These are phyloP conservation scores for Scytalopus superciliaris DNA, from an alignment of 2,113 vertebrate species.

Conservation along the genomic window DNA sequence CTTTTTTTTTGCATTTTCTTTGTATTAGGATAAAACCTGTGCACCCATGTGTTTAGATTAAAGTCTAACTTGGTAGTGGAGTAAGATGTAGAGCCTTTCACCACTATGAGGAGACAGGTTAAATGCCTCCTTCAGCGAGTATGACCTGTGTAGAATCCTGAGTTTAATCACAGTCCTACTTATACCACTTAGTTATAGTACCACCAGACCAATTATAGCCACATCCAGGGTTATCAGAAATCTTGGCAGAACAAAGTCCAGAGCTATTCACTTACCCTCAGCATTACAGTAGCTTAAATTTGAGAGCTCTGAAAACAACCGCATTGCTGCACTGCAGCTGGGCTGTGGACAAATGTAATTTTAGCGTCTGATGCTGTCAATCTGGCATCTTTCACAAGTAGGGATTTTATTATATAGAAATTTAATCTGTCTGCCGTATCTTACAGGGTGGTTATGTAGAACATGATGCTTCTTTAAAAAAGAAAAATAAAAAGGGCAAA, in stretches of 20 bases:
- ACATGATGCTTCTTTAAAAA: background rate
- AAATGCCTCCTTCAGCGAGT: background rate
- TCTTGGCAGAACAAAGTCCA: background rate
- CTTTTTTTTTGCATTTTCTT: background rate
- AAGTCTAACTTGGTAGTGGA: background rate
- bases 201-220: slow-evolving; percentile 10
- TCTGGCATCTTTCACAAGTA: background rate
- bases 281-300: background rate
- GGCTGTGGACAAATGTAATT: background rate
- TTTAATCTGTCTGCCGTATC: background rate
- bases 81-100: background rate
- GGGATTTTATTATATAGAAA: background rate
- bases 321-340: background rate
- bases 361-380: background rate
- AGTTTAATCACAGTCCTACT: background rate
- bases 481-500: background rate
- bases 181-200: background rate
- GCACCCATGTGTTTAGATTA: background rate
- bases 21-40: background rate
- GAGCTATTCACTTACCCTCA: background rate
- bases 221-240: background rate
- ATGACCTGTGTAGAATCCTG: background rate
- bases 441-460: background rate
- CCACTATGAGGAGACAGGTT: background rate
- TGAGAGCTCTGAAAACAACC: background rate